Percentiles rank a stretch among this genome's conserved stretches.
Evolutionary conservation across 2,888 invertebrate species (phyloP).

Genomic region (Limnephilus marmoratus): DNA sequence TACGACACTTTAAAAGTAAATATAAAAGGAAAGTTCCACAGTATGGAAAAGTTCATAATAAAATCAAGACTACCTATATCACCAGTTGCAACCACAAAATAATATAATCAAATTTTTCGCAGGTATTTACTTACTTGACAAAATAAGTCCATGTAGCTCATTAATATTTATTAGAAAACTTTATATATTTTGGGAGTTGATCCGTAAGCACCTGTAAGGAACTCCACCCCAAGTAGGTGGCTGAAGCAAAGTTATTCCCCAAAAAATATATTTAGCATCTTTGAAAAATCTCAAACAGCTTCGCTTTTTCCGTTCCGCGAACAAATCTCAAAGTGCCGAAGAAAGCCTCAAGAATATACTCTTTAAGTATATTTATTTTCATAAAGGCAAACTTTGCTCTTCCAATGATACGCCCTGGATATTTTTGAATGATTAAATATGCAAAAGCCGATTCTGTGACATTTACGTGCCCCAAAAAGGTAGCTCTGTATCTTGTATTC

Average conservation of each 20-base stretch:
- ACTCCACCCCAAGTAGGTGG: neutral
- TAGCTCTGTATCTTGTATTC: neutral
- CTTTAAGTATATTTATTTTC: constrained; percentile 17
- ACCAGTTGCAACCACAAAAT: too few relatives aligned
- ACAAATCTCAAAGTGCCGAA: neutral
- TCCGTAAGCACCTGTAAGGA: neutral
- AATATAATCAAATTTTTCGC: neutral
- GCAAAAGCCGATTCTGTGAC: constrained; percentile 26
- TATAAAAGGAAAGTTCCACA: too few relatives aligned
- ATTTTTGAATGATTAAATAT: constrained; percentile 45
- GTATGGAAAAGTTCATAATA: too few relatives aligned
- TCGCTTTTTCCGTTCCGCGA: neutral
- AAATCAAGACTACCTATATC: too few relatives aligned
- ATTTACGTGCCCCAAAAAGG: constrained; percentile 18
- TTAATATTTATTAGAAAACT: neutral
- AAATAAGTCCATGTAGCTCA: neutral
- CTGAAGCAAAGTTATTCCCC: neutral
- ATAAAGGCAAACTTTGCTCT: constrained; percentile 39
- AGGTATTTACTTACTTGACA: neutral
- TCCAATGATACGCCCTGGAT: constrained; percentile 34
- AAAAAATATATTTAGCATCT: neutral
- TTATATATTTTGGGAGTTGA: neutral
- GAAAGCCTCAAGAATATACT: constrained; percentile 6
- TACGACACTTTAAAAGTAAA: too few relatives aligned
- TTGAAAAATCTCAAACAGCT: neutral